These are phyloP conservation scores for Saccostrea glomerata DNA, from an alignment of 1,140 invertebrate species.

Conservation along the genomic window DNA sequence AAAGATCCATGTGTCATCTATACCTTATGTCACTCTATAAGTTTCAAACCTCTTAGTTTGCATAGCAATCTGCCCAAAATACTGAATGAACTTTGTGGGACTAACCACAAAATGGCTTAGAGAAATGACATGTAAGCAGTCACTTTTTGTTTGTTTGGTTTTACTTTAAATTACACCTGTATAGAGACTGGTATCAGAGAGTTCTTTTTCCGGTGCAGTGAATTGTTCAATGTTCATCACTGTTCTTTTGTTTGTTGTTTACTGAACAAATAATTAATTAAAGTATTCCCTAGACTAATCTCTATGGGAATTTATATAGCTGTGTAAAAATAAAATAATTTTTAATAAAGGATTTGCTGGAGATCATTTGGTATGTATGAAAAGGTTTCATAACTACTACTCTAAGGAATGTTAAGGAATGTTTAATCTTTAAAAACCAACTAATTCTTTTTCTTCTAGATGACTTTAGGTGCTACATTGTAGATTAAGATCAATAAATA, in stretches of 20 bases:
- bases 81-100: neutral
- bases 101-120: neutral
- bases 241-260: neutral
- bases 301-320: neutral
- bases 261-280: neutral
- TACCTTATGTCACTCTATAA: neutral
- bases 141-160: constrained; percentile 27
- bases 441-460: neutral
- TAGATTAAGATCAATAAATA: constrained; percentile 5
- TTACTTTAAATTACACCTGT: constrained; percentile 1
- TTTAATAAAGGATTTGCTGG: neutral
- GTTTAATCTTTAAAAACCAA: neutral
- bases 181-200: neutral
- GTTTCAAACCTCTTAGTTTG: constrained; percentile 23
- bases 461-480: neutral
- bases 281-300: neutral
- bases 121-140: neutral
- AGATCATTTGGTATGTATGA: constrained; percentile 4
- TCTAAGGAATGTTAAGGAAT: too few species aligned
- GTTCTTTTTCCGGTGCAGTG: neutral
- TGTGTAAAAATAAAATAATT: neutral
- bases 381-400: too few species aligned
- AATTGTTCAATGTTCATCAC: neutral
- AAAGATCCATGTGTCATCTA: constrained; percentile 20
- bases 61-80: neutral